Evolutionary conservation across 1,140 invertebrate genomes (phyloP), one percentile per base, ranked within the genome.

Genomic region (Drepana arcuata): DNA sequence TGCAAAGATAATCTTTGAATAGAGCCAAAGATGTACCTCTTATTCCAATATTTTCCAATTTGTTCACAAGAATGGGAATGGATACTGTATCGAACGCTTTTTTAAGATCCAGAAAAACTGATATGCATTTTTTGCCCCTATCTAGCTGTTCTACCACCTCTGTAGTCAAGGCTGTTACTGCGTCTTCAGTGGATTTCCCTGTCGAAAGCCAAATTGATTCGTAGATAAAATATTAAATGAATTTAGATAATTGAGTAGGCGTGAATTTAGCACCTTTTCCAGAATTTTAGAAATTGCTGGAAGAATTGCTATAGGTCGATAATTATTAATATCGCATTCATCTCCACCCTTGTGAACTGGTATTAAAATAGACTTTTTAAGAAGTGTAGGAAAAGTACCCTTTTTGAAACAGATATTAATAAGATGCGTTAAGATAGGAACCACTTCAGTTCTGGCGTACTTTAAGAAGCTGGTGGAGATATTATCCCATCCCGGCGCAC

Each of bases 401-500:
- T 3, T 6, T 4, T 26, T 10, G n/a, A 26, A 26, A 10, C 24
- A n/a, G 4, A 7, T 26, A n/a, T 26, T 4, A 10, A 6, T n/a
- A 6, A 26, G 6, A 3, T 3, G 6, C 10, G 24, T 26, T 26
- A 26, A 7, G 24, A 10, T 6, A 6, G 6, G 2, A 26, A 26
- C 6, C 2, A 26, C 2, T 6, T 7, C 6, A n/a, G 24, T 6
- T 10, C 6, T 3, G 2, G n/a, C n/a, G 4, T n/a, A 2, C 10
- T 49, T 43, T 12, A 49, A 11, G n/a, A 49, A 37, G 7, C 13
- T 18, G 16, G 37, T 31, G 7, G 36, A 21, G 11, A 49, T 49
- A 7, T 34, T 30, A 30, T 49, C 47, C 37, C 33, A 44, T 9
- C 47, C 47, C n/a, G 33, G 12, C 13, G 47, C 34, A 29, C 9